Evolutionary conservation across 2,113 vertebrate species (phyloP), one percentile per base, ranked within the genome.

Genomic region (Neotragus pygmaeus): DNA sequence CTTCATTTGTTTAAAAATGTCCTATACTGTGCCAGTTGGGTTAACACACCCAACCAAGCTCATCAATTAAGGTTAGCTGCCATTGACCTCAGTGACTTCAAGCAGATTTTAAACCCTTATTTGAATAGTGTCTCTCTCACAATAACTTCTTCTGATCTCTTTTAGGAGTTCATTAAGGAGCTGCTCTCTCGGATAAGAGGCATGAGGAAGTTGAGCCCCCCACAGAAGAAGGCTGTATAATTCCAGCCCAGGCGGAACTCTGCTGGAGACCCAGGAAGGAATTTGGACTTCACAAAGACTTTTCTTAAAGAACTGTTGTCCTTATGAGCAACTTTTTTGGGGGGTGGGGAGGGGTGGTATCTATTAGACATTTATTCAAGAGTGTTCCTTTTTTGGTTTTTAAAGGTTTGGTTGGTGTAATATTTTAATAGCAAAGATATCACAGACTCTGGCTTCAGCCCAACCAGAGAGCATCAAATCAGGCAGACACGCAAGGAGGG

Each of bases 131-230:
- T 70, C 28, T 9, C 30, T 19, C 92, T 95, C 85, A 57, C 84
- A 84, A 85, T 98, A 23, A 91, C 91, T 57, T 97, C 94, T 96
- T 98, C 92, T 98, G 58, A 88, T 97, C 82, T 97, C 83, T 92
- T 95, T 57, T 98, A 99, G 99, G 99, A 99, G 97, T 99, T 99
- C 98, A 99, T 99, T 98, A 99, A 99, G 96, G 99, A 99, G 98
- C 98, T 99, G 98, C 99, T 99, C 85, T 98, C 99, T 98, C 99
- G 99, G 98, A 99, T 99, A 99, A 99, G 99, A 99, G 99, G 99
- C 98, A 99, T 99, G 99, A 99, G 99, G 94, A 99, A 99, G 98
- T 99, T 99, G 97, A 99, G 99, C 78, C 99, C 99, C 91, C 99
- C 99, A 3, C 99, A 99, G 94, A 99, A 99, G 99, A 99, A 99